Evolutionary conservation across 1,140 invertebrate genomes (phyloP).

Genomic region (Nephila pilipes): DNA sequence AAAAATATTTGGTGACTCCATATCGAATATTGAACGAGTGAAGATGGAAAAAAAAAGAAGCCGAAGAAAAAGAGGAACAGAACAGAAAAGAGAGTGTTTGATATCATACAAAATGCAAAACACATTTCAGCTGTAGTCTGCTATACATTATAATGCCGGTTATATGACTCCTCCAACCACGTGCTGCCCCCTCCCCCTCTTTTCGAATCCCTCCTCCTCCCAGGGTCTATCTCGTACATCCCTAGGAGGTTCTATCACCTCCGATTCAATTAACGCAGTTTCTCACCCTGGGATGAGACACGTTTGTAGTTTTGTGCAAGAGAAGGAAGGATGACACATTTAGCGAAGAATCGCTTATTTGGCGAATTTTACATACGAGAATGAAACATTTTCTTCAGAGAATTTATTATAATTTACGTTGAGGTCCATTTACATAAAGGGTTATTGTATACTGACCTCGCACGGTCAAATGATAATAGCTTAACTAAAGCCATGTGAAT

Average conservation of each 20-base stretch:
- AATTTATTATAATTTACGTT: too few species aligned
- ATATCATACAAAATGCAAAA: constrained; percentile 72
- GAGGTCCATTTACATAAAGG: too few species aligned
- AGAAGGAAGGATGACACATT: background rate
- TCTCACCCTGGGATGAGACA: constrained; percentile 31
- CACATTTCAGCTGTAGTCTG: constrained; percentile 49
- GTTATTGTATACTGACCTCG: too few species aligned
- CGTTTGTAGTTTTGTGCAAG: constrained; percentile 11
- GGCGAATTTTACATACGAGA: constrained; percentile 10
- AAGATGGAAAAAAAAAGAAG: background rate
- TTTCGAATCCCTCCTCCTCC: background rate
- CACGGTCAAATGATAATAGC: too few species aligned
- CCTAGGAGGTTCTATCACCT: background rate
- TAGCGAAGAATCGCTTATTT: background rate
- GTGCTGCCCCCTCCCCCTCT: constrained; percentile 20
- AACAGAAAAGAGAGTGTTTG: constrained; percentile 46
- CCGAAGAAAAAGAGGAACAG: background rate
- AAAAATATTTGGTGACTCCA: background rate
- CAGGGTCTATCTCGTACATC: constrained; percentile 14
- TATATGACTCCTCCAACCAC: constrained; percentile 66
- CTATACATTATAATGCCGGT: constrained; percentile 64
- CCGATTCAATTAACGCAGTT: constrained; percentile 55
- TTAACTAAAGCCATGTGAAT: too few species aligned
- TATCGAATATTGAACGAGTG: constrained; percentile 16
- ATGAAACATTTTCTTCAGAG: too few species aligned